Conservation (phyloP, 2,888 invertebrate genomes). For the Synanthedon formicaeformis region DNA sequence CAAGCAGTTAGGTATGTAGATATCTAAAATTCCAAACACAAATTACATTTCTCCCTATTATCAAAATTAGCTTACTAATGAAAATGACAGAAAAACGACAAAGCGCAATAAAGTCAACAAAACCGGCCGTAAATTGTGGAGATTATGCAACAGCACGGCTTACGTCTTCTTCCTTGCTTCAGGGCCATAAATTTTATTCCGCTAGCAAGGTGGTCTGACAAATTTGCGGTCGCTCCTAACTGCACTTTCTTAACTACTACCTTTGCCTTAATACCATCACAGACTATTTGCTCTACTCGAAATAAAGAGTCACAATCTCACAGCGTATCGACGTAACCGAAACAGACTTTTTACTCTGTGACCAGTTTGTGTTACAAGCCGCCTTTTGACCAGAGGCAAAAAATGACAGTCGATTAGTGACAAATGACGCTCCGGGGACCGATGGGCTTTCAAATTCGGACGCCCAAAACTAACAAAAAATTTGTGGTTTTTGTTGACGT, state of each 20-base stretch:
- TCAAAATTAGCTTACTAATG: not conserved
- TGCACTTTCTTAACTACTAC: not conserved
- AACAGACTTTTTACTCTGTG: not conserved
- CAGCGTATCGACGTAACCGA: not conserved
- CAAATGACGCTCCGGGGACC: slow-evolving; percentile 9
- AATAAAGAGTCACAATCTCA: not conserved
- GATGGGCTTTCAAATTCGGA: slow-evolving; percentile 18
- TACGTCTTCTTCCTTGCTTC: slow-evolving; percentile 59
- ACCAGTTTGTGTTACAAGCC: slow-evolving; percentile 3
- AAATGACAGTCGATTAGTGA: slow-evolving; percentile 26
- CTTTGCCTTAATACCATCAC: not conserved
- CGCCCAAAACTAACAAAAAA: slow-evolving; percentile 6
- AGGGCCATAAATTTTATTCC: slow-evolving; percentile 61
- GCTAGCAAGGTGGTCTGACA: slow-evolving; percentile 68
- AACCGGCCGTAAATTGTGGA: slow-evolving; percentile 56
- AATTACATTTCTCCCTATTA: not conserved
- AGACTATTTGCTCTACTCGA: not conserved
- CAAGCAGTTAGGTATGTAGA: not conserved
- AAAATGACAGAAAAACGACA: slow-evolving; percentile 40
- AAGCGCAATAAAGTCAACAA: slow-evolving; percentile 52
- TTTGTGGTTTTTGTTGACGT: slow-evolving; percentile 21
- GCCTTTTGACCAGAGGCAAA: slow-evolving; percentile 18
- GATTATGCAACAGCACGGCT: slow-evolving; percentile 66
- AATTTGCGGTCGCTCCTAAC: slow-evolving; percentile 54
- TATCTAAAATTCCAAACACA: slow-evolving; percentile 1